Percentiles rank a stretch among this genome's conserved stretches.
These are phyloP conservation scores for Atrina japonica DNA, from an alignment of 2,888 invertebrate genomes.

Conservation along the genomic window DNA sequence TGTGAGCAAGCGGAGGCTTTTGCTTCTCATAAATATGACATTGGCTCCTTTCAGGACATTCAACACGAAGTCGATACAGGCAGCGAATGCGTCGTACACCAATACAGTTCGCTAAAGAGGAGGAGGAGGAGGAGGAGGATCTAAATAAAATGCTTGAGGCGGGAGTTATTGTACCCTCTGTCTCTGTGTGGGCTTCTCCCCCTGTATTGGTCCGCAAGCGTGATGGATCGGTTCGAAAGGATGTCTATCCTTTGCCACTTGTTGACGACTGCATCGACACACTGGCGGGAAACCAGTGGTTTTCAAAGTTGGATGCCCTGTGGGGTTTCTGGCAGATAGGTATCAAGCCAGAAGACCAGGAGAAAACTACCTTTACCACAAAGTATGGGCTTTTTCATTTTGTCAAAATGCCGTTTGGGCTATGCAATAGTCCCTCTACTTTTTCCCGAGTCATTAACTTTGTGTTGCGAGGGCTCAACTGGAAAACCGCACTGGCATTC, in stretches of 20 bases:
- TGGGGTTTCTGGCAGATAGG: conserved; percentile 48
- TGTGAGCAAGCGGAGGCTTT: conserved; percentile 19
- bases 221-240: no score
- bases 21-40: conserved; percentile 35
- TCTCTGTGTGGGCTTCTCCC: conserved; percentile 44
- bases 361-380: conserved; percentile 58
- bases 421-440: conserved; percentile 53
- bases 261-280: conserved; percentile 47
- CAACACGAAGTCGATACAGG: conserved; percentile 45
- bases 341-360: conserved; percentile 39
- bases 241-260: conserved; percentile 42
- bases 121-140: conserved; percentile 43
- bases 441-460: conserved; percentile 46
- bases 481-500: conserved; percentile 32
- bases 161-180: conserved; percentile 35
- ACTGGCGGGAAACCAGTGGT: conserved; percentile 38
- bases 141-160: conserved; percentile 44
- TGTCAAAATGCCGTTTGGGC: conserved; percentile 52
- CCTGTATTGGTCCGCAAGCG: conserved; percentile 47
- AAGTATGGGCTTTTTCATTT: conserved; percentile 54
- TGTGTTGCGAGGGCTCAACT: conserved; percentile 42
- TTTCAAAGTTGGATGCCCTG: conserved; percentile 51
- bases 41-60: conserved; percentile 40
- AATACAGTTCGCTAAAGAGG: conserved; percentile 40
- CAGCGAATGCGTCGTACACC: conserved; percentile 45